phyloP scores from a whole-genome alignment of 2,797 vertebrate genomes.

The Mastacembelus armatus region DNA sequence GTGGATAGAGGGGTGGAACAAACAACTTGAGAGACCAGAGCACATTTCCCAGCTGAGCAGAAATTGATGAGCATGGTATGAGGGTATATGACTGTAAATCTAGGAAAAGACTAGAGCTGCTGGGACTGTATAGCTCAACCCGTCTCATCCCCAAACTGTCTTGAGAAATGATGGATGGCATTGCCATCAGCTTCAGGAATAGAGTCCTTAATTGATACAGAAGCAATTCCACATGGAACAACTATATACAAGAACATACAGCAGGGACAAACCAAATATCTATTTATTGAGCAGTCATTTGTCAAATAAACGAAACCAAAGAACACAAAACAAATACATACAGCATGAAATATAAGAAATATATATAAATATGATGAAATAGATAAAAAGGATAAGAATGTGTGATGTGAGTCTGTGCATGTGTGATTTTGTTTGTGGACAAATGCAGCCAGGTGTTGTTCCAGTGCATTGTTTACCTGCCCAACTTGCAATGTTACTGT shows the following conservation, averaged over 20 bases:
- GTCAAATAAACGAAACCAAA: constrained; percentile 15
- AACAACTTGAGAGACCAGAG: constrained; percentile 31
- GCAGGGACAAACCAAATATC: neutral
- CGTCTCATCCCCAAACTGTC: constrained; percentile 26
- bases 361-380: too few relatives aligned
- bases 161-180: constrained; percentile 45
- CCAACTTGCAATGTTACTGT: too few relatives aligned
- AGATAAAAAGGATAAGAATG: too few relatives aligned
- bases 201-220: constrained; percentile 33
- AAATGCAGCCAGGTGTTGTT: too few relatives aligned
- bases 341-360: too few relatives aligned
- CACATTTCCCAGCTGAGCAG: constrained; percentile 29
- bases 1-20: constrained; percentile 1
- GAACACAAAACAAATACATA: too few relatives aligned
- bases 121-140: constrained; percentile 13
- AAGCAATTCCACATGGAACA: constrained; percentile 27
- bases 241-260: constrained; percentile 9
- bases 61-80: constrained; percentile 42
- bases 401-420: too few relatives aligned
- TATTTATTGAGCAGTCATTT: constrained; percentile 18
- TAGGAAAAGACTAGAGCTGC: constrained; percentile 41
- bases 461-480: too few relatives aligned
- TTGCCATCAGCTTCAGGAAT: neutral
- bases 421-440: too few relatives aligned
- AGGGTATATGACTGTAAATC: constrained; percentile 38